phyloP scores from a whole-genome alignment of 2,888 invertebrate genomes.

The Mythimna lalbum region DNA sequence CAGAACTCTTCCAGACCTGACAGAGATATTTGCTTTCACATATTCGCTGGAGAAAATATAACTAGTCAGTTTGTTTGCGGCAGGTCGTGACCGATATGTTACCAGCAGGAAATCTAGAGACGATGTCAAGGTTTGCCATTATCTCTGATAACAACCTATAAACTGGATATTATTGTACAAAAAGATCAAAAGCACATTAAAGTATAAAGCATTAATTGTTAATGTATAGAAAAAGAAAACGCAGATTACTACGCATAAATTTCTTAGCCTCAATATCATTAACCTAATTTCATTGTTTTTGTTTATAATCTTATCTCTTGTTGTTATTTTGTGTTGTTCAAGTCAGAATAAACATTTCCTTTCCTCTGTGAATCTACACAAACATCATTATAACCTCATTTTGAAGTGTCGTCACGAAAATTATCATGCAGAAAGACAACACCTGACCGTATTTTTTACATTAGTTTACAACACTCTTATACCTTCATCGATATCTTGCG shows the following conservation, averaged over 20 bases:
- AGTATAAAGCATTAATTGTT: not conserved
- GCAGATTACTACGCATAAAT: not conserved
- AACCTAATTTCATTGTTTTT: slow-evolving; percentile 12
- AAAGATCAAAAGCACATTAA: not conserved
- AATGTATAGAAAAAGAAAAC: slow-evolving; percentile 18
- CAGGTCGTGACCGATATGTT: not conserved
- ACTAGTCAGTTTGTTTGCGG: not conserved
- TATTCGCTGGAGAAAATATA: slow-evolving; percentile 15
- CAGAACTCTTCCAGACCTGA: slow-evolving; percentile 87
- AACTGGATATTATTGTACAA: not conserved
- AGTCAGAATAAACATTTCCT: slow-evolving; percentile 15
- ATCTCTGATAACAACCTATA: not conserved
- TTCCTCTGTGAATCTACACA: slow-evolving; percentile 1
- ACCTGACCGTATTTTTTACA: slow-evolving; percentile 3
- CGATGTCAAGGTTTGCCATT: not conserved
- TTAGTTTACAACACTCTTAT: slow-evolving; percentile 39
- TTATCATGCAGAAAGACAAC: slow-evolving; percentile 22
- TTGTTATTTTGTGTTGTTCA: slow-evolving; percentile 21
- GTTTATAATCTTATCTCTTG: slow-evolving; percentile 44
- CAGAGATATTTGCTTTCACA: slow-evolving; percentile 7
- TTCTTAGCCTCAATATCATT: slow-evolving; percentile 15
- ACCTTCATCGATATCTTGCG: slow-evolving; percentile 89
- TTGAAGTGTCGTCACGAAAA: not conserved
- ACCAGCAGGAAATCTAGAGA: no score
- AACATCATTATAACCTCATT: not conserved